Percentiles rank a stretch among this genome's conserved stretches.
These are phyloP conservation scores for Ptilonorhynchus violaceus DNA, from an alignment of 2,113 vertebrate genomes.

Conservation along the genomic window DNA sequence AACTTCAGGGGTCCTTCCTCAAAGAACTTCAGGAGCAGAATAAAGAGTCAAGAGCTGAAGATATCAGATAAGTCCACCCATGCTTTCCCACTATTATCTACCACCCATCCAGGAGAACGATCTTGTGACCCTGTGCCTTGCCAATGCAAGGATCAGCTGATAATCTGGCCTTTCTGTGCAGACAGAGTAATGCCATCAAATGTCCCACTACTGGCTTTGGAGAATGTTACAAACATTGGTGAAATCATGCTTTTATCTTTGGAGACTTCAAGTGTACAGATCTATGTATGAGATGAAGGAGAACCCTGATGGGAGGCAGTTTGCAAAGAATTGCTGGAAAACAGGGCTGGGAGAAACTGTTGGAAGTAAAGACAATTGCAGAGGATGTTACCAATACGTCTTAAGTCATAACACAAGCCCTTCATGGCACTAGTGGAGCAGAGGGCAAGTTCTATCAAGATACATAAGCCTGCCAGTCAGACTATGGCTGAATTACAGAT, in stretches of 20 bases:
- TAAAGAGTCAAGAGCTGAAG: not conserved
- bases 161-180: not conserved
- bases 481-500: not conserved
- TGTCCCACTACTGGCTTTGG: not conserved
- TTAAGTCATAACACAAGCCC: not conserved
- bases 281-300: not conserved
- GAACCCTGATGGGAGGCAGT: not conserved
- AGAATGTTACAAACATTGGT: not conserved
- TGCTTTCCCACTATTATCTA: not conserved
- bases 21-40: not conserved
- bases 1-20: not conserved
- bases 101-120: accelerated
- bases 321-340: not conserved
- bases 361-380: not conserved
- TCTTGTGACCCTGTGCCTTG: not conserved
- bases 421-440: not conserved
- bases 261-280: not conserved
- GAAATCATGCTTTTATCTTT: not conserved
- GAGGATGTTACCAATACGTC: not conserved
- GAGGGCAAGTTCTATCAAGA: not conserved
- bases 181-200: not conserved
- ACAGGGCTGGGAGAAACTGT: not conserved
- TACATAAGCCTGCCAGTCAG: not conserved
- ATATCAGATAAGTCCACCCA: not conserved
- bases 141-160: not conserved